A percentile compares a stretch with the other conserved stretches of the same genome.
Conservation (phyloP, 1,140 invertebrate genomes). For the Tetraneura akinire region DNA sequence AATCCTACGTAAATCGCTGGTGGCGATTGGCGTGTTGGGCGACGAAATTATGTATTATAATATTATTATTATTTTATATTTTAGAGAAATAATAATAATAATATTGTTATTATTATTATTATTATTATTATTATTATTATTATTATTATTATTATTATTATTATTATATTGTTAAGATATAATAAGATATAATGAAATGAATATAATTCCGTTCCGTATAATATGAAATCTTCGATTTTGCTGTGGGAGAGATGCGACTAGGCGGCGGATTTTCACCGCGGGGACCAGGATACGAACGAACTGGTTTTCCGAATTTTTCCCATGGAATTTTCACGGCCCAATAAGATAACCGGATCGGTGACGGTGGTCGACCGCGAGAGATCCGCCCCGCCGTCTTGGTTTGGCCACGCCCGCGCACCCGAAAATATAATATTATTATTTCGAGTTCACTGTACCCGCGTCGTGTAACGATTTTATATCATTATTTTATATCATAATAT, state of each 20-base stretch:
- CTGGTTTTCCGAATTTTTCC: constrained; percentile 42
- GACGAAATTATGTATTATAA: too few species aligned
- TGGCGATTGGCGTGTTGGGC: constrained; percentile 2
- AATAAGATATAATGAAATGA: too few species aligned
- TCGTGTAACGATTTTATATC: neutral
- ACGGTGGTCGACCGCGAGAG: constrained; percentile 40
- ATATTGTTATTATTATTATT: too few species aligned
- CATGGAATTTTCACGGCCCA: constrained; percentile 47
- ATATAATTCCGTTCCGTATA: too few species aligned
- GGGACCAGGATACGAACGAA: neutral
- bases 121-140: too few species aligned
- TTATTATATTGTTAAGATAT: too few species aligned
- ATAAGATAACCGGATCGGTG: constrained; percentile 50
- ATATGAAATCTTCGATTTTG: too few species aligned
- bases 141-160: too few species aligned
- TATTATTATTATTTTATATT: too few species aligned
- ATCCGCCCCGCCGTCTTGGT: constrained; percentile 28
- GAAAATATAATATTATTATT: neutral
- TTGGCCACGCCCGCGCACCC: constrained; percentile 47
- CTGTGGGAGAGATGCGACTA: neutral
- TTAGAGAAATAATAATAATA: constrained; percentile 10
- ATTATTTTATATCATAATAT: too few species aligned
- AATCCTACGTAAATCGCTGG: constrained; percentile 2
- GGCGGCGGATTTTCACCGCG: constrained; percentile 6
- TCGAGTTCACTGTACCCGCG: constrained; percentile 45